Conservation (phyloP, 2,797 vertebrate genomes). For the Urocyon cinereoargenteus region DNA sequence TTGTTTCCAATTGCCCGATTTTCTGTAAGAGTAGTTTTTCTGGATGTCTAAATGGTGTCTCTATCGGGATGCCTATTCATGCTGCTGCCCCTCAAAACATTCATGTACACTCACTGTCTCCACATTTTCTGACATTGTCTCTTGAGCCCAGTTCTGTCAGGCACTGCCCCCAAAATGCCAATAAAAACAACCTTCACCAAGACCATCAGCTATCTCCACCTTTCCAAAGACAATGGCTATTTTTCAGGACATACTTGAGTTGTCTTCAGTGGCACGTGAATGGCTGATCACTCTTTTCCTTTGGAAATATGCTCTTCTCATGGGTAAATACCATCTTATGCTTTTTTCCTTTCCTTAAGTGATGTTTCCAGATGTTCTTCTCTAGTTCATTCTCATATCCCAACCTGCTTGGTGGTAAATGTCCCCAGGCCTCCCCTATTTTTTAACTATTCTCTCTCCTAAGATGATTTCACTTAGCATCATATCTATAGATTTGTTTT, state of each 20-base stretch:
- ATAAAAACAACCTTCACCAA: background rate
- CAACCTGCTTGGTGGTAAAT: accelerated
- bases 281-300: background rate
- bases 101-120: accelerated
- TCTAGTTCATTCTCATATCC: background rate
- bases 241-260: background rate
- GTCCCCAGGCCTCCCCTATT: background rate
- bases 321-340: accelerated
- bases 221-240: background rate
- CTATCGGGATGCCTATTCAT: accelerated
- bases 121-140: background rate
- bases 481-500: background rate
- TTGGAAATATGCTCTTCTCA: background rate
- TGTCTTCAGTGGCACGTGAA: background rate
- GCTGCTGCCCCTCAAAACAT: background rate
- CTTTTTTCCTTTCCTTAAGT: background rate
- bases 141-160: background rate
- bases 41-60: background rate
- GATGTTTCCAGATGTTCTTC: background rate
- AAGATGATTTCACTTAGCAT: background rate
- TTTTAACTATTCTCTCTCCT: background rate
- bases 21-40: background rate
- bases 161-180: background rate
- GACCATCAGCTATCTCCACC: background rate
- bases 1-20: background rate